phyloP scores from a whole-genome alignment of 2,888 invertebrate genomes.

The Pollenia amentaria region DNA sequence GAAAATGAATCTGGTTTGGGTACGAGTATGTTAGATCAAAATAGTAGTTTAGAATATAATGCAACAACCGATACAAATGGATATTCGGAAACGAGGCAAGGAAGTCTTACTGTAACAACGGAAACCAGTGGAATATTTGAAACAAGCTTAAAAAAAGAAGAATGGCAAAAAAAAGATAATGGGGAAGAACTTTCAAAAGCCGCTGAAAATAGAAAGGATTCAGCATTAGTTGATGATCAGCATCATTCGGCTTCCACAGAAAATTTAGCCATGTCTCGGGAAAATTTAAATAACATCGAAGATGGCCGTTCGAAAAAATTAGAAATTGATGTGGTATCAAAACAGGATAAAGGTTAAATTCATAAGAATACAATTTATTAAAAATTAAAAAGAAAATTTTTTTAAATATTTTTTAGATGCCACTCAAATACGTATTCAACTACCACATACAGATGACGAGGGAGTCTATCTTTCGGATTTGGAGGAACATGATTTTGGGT shows the following conservation, averaged over 20 bases:
- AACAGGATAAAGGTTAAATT: slow-evolving; percentile 34
- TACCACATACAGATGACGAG: slow-evolving; percentile 80
- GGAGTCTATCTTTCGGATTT: slow-evolving; percentile 82
- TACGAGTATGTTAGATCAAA: slow-evolving; percentile 66
- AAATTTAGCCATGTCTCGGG: not conserved
- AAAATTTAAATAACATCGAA: slow-evolving; percentile 11
- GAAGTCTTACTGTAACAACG: not conserved
- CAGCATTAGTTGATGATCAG: slow-evolving; percentile 4
- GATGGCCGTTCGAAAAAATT: not conserved
- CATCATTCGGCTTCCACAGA: slow-evolving; percentile 6
- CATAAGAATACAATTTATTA: not conserved
- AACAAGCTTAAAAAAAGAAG: not conserved
- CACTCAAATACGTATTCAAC: slow-evolving; percentile 73
- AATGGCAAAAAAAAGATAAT: not conserved
- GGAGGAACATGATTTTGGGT: slow-evolving; percentile 79
- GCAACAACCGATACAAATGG: not conserved
- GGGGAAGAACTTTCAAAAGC: not conserved
- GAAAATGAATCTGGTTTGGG: slow-evolving; percentile 71
- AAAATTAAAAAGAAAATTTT: not conserved
- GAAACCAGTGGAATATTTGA: slow-evolving; percentile 2
- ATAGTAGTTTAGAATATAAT: slow-evolving; percentile 5
- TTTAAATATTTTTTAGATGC: slow-evolving; percentile 14
- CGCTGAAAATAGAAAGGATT: not conserved
- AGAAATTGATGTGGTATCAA: slow-evolving; percentile 23
- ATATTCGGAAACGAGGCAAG: not conserved